Percentiles rank a stretch among this genome's conserved stretches.
These are phyloP conservation scores for Glaucomys volans DNA, from an alignment of 2,113 vertebrate species.

Conservation along the genomic window DNA sequence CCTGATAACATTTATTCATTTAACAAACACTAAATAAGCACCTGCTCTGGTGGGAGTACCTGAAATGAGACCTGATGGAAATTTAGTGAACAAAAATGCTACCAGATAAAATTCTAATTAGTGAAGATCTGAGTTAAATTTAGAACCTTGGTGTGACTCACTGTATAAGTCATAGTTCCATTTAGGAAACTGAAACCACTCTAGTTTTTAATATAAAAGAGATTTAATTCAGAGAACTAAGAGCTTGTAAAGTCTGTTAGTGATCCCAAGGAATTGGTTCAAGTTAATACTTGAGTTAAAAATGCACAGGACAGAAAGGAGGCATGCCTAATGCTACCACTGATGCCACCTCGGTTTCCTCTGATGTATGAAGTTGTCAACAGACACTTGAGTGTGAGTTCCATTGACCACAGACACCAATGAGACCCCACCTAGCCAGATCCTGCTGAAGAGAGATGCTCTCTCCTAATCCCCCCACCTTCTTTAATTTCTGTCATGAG, in stretches of 20 bases:
- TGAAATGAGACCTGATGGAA: neutral
- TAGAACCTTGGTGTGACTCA: neutral
- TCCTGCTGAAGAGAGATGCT: neutral
- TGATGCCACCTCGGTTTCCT: too few species aligned
- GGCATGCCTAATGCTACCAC: too few species aligned
- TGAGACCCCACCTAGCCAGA: fast-evolving
- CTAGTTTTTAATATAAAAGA: neutral
- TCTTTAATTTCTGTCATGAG: neutral
- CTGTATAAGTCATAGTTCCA: neutral
- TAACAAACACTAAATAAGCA: neutral
- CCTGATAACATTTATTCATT: neutral
- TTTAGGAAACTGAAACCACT: neutral
- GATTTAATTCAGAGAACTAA: neutral
- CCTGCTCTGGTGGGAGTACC: neutral
- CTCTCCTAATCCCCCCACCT: too few species aligned
- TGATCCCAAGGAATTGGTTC: neutral
- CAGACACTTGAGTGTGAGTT: neutral
- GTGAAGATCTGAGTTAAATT: conserved; percentile 30
- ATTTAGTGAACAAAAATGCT: neutral
- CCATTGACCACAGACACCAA: neutral
- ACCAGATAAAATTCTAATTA: neutral
- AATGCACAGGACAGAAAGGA: neutral
- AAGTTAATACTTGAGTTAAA: neutral
- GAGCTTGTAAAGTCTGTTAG: neutral
- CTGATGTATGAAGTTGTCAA: too few species aligned